Base-by-base conservation (phyloP, 2,797 vertebrate genomes). In the Leucoraja ocellata region DNA sequence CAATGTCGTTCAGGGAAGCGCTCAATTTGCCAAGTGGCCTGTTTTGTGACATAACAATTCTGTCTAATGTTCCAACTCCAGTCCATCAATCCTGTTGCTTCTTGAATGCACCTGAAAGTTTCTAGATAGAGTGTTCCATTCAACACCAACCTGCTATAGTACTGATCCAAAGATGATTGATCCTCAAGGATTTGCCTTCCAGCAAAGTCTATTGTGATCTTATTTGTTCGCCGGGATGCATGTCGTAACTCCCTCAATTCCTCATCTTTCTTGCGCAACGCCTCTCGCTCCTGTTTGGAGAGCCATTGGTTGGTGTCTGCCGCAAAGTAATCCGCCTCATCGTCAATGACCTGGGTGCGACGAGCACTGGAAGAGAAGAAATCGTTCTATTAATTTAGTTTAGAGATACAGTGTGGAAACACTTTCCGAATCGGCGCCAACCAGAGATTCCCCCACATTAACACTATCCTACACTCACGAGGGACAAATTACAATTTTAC, bases 271-370 rank as follows among this genome's bases (percentile, higher is more conserved):
- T 96, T 98, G 94, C 96, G 97, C 80, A 99, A 94, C 0, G 96
- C 95, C 32, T 98, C 97, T 2, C 98, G 96, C 91, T 99, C 99
- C 39, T 95, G 94, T 78, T 97, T 97, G 14, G 98, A 98, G 11
- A 99, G 95, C 99, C 99, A 99, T 95, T 98, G 98, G 95, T 99
- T 99, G 94, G 98, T 98, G 93, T 99, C 98, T 0, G 97, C 95
- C 71, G 98, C 97, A 94, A 99, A 99, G 95, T 99, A 99, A 96
- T 99, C 99, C 0, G 97, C 98, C 93, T 99, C 98, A 3, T 99
- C 99, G 1, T 99, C 99, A n/a, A 99, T 97, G 88, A 99, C 99
- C 94, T 98, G 98, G 0, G 99, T 99, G 93, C 99, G 98, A 63
- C 96, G 97, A 93, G 98, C 97, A 0, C 99, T 99, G 95, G 25